phyloP scores from a whole-genome alignment of 2,888 invertebrate genomes.

The Caenorhabditis plicata region DNA sequence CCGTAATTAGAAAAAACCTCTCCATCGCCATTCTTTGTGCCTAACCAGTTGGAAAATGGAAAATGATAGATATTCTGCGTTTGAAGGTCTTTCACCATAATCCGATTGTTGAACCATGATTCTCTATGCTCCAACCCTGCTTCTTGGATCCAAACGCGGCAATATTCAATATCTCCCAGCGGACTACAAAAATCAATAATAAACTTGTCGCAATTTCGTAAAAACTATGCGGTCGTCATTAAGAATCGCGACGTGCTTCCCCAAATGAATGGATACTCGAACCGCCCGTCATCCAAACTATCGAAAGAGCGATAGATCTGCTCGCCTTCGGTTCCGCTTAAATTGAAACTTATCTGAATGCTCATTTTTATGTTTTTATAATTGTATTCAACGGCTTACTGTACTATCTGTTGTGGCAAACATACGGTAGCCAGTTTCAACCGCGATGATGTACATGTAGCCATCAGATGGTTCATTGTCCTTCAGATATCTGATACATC shows the following conservation, averaged over 20 bases:
- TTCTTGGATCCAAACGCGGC: conserved; percentile 46
- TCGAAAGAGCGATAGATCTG: conserved; percentile 34
- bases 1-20: conserved; percentile 28
- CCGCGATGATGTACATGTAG: conserved; percentile 45
- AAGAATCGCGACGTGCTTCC: conserved; percentile 45
- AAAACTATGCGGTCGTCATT: conserved; percentile 43
- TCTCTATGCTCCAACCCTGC: conserved; percentile 43
- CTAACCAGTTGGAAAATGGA: conserved; percentile 50
- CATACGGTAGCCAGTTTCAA: conserved; percentile 50
- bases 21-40: conserved; percentile 50
- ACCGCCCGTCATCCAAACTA: conserved; percentile 15
- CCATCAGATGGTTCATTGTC: conserved; percentile 46
- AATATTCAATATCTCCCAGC: conserved; percentile 38
- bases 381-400: conserved; percentile 4
- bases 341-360: conserved; percentile 34
- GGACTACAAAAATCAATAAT: conserved; percentile 19
- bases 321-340: conserved; percentile 38
- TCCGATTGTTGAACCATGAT: conserved; percentile 47
- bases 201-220: background rate
- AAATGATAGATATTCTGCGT: conserved; percentile 41
- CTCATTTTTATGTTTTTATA: background rate
- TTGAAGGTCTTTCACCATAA: conserved; percentile 42
- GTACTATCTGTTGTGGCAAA: conserved; percentile 44
- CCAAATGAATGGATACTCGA: conserved; percentile 39
- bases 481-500: conserved; percentile 25